phyloP scores from a whole-genome alignment of 2,113 vertebrate species.

The Manacus vitellinus region DNA sequence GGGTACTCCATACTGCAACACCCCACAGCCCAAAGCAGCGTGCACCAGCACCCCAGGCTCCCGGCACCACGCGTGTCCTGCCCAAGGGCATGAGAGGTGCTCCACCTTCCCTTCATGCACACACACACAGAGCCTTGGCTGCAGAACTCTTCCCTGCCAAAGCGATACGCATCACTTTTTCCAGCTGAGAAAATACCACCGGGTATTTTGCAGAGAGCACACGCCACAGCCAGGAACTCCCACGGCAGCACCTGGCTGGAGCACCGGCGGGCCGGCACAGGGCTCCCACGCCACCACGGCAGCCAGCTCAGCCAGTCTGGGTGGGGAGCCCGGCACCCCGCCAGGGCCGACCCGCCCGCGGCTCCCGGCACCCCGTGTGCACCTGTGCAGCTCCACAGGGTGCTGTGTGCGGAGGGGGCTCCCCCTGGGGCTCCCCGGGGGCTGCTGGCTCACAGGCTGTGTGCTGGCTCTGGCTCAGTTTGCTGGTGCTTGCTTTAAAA shows the following conservation, averaged over 20 bases:
- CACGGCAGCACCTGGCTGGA: conserved; percentile 22
- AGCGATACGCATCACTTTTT: not conserved
- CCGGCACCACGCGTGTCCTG: not conserved
- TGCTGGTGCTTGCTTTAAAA: accelerated
- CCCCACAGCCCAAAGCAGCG: not conserved
- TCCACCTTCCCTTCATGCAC: not conserved
- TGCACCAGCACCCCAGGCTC: not conserved
- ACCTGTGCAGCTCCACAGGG: not conserved
- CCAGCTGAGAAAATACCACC: conserved; percentile 30
- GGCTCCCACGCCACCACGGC: not conserved
- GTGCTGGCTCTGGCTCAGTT: accelerated
- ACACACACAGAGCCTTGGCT: not conserved
- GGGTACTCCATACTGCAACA: not conserved
- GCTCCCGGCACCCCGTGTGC: not conserved
- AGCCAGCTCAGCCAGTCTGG: conserved; percentile 22
- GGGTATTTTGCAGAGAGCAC: not conserved
- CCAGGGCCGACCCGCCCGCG: not conserved
- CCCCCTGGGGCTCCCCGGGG: not conserved
- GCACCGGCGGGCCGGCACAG: not conserved
- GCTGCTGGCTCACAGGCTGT: not conserved
- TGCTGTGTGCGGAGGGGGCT: not conserved
- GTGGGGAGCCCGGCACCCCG: not conserved
- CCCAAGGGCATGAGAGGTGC: not conserved
- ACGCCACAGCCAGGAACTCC: not conserved
- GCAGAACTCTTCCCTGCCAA: not conserved